phyloP scores from a whole-genome alignment of 2,888 invertebrate genomes.

The Platerodrilus igneus region DNA sequence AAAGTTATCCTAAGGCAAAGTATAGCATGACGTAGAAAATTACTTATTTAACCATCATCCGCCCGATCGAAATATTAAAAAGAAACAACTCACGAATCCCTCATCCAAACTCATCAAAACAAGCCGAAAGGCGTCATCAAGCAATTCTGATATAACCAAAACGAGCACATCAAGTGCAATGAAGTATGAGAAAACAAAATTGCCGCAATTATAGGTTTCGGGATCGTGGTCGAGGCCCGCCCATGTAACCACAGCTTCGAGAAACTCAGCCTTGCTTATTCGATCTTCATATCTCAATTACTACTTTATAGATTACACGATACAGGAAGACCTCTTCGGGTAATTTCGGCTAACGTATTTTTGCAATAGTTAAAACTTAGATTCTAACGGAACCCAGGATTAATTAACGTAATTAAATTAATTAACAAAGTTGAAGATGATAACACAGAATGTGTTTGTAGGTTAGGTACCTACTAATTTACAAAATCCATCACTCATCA shows the following conservation, averaged over 20 bases:
- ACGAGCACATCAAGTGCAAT: slow-evolving; percentile 41
- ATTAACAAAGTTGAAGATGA: slow-evolving; percentile 21
- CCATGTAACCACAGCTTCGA: slow-evolving; percentile 46
- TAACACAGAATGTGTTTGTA: slow-evolving; percentile 10
- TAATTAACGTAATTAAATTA: slow-evolving; percentile 19
- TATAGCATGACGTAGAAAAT: slow-evolving; percentile 21
- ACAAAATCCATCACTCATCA: slow-evolving; percentile 30
- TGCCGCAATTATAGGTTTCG: slow-evolving; percentile 47
- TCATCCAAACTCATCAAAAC: slow-evolving; percentile 33
- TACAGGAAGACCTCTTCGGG: slow-evolving; percentile 17
- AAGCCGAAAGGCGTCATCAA: slow-evolving; percentile 40
- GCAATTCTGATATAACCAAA: slow-evolving; percentile 33
- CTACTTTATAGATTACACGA: slow-evolving; percentile 24
- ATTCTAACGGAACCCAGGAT: not conserved
- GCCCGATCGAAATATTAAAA: slow-evolving; percentile 9
- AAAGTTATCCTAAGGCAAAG: slow-evolving; percentile 14
- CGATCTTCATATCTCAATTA: slow-evolving; percentile 45
- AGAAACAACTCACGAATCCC: slow-evolving; percentile 34
- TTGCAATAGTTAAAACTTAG: too few relatives aligned
- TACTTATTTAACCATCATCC: slow-evolving; percentile 25
- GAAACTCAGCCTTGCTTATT: slow-evolving; percentile 35
- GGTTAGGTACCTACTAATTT: slow-evolving; percentile 16
- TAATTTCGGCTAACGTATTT: slow-evolving; percentile 11
- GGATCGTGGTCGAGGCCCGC: slow-evolving; percentile 44
- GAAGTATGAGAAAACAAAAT: slow-evolving; percentile 47